phyloP scores from a whole-genome alignment of 2,888 invertebrate genomes.

The Gastrophysa polygoni region DNA sequence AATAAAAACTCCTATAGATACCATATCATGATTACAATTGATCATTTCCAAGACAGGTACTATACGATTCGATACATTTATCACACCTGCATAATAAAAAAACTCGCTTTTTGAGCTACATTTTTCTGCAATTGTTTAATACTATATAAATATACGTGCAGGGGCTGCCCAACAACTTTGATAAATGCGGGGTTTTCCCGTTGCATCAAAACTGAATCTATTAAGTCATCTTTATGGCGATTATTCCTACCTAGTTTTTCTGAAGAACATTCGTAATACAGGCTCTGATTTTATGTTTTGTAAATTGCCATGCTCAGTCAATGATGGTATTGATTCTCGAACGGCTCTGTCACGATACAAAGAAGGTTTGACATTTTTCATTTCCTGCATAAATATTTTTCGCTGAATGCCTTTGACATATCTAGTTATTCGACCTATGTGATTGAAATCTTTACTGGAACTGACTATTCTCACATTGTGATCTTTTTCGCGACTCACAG shows the following conservation, averaged over 20 bases:
- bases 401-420: constrained; percentile 10
- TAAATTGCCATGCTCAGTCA: not conserved
- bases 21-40: constrained; percentile 12
- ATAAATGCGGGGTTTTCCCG: constrained; percentile 1
- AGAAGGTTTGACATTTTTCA: too few relatives aligned
- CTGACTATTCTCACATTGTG: not conserved
- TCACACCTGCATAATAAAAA: constrained; percentile 22
- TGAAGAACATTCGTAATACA: constrained; percentile 14
- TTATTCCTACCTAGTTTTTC: constrained; percentile 5
- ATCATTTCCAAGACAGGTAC: too few relatives aligned
- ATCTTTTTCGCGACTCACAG: constrained; percentile 2
- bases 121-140: constrained; percentile 11
- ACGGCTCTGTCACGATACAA: not conserved
- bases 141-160: constrained; percentile 15
- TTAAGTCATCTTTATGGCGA: constrained; percentile 3
- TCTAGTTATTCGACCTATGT: constrained; percentile 9
- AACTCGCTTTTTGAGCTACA: not conserved
- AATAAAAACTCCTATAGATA: constrained; percentile 3
- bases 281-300: constrained; percentile 12
- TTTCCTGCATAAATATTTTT: too few relatives aligned
- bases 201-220: constrained; percentile 8
- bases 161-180: constrained; percentile 5
- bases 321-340: not conserved
- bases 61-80: constrained; percentile 6
- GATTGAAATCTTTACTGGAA: constrained; percentile 7